phyloP scores from a whole-genome alignment of 2,113 vertebrate genomes.

The Stegostoma tigrinum region DNA sequence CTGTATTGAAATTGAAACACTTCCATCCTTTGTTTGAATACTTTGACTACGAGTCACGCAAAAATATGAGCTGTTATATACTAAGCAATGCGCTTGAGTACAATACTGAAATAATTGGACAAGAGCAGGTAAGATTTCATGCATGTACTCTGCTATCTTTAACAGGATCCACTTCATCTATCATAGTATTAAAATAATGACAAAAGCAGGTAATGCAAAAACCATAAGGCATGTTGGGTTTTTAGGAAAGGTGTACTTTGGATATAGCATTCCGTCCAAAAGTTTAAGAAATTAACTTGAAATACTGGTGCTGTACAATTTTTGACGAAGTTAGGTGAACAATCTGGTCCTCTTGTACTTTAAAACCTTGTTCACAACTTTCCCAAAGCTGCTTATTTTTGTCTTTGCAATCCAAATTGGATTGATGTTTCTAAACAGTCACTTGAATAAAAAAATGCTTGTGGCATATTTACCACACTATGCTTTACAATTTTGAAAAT shows the following conservation, averaged over 20 bases:
- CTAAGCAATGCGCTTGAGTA: constrained; percentile 92
- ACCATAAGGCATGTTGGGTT: background rate
- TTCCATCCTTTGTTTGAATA: constrained; percentile 96
- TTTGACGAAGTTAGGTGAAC: background rate
- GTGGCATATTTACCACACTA: background rate
- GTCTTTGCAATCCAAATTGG: background rate
- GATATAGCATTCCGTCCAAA: background rate
- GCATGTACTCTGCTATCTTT: background rate
- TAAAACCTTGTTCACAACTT: too few relatives aligned
- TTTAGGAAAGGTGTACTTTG: background rate
- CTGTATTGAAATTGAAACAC: constrained; percentile 88
- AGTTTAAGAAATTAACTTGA: background rate
- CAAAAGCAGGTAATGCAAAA: background rate
- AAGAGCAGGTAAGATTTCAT: constrained; percentile 76
- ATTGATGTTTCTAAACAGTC: background rate
- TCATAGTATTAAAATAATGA: background rate
- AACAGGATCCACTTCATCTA: background rate
- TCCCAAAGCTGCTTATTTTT: background rate
- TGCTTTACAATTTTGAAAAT: background rate
- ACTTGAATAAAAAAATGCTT: background rate
- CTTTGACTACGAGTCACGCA: constrained; percentile 94
- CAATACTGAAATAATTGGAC: constrained; percentile 84
- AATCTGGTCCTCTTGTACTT: background rate
- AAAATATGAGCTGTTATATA: constrained; percentile 97
- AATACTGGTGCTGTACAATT: background rate